These are phyloP conservation scores for Malurus cyaneus DNA, from an alignment of 2,113 vertebrate genomes.

Conservation along the genomic window DNA sequence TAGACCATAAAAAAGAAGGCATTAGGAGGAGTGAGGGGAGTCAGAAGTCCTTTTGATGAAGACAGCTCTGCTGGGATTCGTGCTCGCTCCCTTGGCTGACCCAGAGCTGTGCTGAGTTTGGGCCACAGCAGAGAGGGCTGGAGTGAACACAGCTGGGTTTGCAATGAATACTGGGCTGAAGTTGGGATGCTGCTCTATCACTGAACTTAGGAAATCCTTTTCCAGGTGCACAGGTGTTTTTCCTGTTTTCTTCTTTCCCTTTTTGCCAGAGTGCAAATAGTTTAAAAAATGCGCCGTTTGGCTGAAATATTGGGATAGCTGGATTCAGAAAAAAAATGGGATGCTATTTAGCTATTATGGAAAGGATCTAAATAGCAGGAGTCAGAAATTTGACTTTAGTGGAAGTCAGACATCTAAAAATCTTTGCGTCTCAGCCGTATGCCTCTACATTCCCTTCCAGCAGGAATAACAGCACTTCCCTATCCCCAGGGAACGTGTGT, in stretches of 20 bases:
- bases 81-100: not conserved
- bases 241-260: not conserved
- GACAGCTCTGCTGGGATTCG: not conserved
- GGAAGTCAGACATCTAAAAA: not conserved
- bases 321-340: not conserved
- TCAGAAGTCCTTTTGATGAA: not conserved
- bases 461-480: not conserved
- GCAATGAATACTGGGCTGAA: not conserved
- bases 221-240: not conserved
- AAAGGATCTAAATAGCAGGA: not conserved
- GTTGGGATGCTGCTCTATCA: not conserved
- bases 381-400: not conserved
- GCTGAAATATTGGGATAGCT: not conserved
- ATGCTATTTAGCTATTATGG: not conserved
- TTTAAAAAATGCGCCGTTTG: not conserved
- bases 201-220: not conserved
- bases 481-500: not conserved
- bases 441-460: not conserved
- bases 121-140: not conserved
- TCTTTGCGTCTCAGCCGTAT: not conserved
- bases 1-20: not conserved
- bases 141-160: not conserved
- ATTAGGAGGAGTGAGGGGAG: not conserved
- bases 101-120: constrained; percentile 2
- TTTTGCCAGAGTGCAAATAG: not conserved